A percentile compares a stretch with the other conserved stretches of the same genome.
These are phyloP conservation scores for Sycophila texana DNA, from an alignment of 2,888 invertebrate species.

Conservation along the genomic window DNA sequence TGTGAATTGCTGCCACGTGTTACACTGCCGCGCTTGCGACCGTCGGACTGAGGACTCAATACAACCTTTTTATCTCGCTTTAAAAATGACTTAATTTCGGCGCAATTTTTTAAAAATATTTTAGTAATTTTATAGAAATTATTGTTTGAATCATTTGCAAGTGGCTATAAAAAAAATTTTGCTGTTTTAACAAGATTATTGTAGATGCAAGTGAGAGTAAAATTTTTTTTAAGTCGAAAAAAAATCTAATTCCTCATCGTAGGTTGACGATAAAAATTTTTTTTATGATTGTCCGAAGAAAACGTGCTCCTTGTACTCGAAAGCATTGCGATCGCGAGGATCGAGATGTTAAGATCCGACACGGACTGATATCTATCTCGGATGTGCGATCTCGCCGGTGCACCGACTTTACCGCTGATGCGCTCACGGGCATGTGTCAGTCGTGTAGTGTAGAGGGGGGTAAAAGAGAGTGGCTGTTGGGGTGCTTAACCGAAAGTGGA, in stretches of 20 bases:
- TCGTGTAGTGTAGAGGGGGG: slow-evolving; percentile 24
- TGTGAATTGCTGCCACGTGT: slow-evolving; percentile 4
- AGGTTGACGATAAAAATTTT: neutral
- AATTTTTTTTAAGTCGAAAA: too few species aligned
- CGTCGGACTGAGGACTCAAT: too few species aligned
- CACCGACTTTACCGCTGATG: slow-evolving; percentile 22
- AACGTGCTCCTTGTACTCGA: neutral
- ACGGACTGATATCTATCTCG: neutral
- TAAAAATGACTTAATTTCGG: neutral
- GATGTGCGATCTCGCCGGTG: slow-evolving; percentile 8
- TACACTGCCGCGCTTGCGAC: neutral
- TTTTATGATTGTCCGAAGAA: neutral
- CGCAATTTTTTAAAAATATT: neutral
- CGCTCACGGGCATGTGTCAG: slow-evolving; percentile 18
- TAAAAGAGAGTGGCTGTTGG: slow-evolving; percentile 11
- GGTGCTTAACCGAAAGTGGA: slow-evolving; percentile 24
- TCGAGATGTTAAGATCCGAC: neutral
- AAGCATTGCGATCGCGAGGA: neutral
- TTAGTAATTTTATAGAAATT: too few species aligned
- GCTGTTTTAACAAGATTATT: too few species aligned
- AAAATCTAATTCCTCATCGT: too few species aligned
- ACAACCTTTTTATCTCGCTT: too few species aligned
- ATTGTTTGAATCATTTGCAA: too few species aligned
- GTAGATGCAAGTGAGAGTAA: too few species aligned
- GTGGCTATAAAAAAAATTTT: too few species aligned